Evolutionary conservation across 1,140 invertebrate species (phyloP), one percentile per base, ranked within the genome.

Genomic region (Drosophila bocki): DNA sequence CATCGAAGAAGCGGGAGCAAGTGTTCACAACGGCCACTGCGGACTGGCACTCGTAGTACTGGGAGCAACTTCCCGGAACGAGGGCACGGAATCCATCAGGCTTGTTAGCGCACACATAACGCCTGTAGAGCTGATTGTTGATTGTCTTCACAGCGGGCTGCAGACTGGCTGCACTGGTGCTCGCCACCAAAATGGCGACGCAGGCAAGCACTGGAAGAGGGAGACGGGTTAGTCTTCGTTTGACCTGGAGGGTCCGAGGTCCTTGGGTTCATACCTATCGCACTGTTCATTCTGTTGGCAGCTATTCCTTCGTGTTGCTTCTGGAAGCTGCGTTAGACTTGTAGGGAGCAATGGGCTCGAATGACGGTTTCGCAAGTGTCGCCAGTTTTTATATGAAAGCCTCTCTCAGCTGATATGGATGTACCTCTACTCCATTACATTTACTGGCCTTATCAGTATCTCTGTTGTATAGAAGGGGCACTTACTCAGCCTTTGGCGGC

Each of bases 21-120:
- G 48, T 56, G 42, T 51, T 80, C n/a, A 82, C 61, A 15, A 58
- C 15, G 4, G 85, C 78, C 3, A 53, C 56, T 11, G 81, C 84
- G 29, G 71, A 78, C 61, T 83, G 81, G 29, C 91, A 92, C 56
- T 88, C 82, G 32, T 88, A 92, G 71, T 80, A 92, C 44, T 77
- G 75, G 6, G 86, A 88, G 60, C 91, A 92, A 37, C 83, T 91
- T n/a, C 91, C 91, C 1, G 91, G 91, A 3, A 92, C 91, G 3
- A 92, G 48, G 13, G 84, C 65, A 12, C 78, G 78, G 61, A 86
- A 91, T 29, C 91, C 91, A 65, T 92, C 59, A 2, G 50, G 7
- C 51, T 83, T 88, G 15, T 78, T 54, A n/a, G 41, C 35, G 57
- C 91, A 92, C 3, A 92, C 65, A 53, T 63, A 88, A 33, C 82